phyloP scores from a whole-genome alignment of 2,888 invertebrate species.

The Smittia aterrima region DNA sequence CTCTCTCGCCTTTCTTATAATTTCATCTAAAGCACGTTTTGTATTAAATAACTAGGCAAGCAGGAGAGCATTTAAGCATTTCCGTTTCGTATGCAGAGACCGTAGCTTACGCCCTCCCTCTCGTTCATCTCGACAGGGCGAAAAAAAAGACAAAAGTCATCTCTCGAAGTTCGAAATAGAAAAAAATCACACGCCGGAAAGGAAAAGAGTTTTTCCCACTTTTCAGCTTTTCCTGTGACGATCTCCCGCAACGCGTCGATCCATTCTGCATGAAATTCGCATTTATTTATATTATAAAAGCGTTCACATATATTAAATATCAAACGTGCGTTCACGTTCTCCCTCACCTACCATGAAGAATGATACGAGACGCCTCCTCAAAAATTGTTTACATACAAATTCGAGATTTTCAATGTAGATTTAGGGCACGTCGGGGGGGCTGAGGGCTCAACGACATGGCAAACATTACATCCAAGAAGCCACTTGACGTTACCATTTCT shows the following conservation, averaged over 20 bases:
- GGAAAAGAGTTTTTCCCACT: not conserved
- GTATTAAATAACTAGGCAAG: constrained; percentile 38
- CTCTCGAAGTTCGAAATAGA: not conserved
- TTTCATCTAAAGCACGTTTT: constrained; percentile 39
- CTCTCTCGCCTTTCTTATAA: not conserved
- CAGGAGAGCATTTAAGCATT: constrained; percentile 23
- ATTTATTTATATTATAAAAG: constrained; percentile 36
- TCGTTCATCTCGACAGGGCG: not conserved
- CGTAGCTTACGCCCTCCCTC: not conserved
- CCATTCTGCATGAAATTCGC: constrained; percentile 25
- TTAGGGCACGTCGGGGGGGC: not conserved
- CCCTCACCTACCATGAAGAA: not conserved
- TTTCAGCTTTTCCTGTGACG: not conserved
- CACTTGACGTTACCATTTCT: not conserved
- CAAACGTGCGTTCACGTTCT: not conserved
- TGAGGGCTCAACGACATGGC: not conserved
- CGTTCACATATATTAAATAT: constrained; percentile 34
- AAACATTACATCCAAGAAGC: not conserved
- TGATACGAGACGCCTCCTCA: not conserved
- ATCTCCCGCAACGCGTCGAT: not conserved
- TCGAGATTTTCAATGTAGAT: not conserved
- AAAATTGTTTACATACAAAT: constrained; percentile 18
- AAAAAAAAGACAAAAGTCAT: not conserved
- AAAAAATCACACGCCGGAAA: not conserved
- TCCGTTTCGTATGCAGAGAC: constrained; percentile 6